phyloP scores from a whole-genome alignment of 2,888 invertebrate species.

The Conistra vaccinii region DNA sequence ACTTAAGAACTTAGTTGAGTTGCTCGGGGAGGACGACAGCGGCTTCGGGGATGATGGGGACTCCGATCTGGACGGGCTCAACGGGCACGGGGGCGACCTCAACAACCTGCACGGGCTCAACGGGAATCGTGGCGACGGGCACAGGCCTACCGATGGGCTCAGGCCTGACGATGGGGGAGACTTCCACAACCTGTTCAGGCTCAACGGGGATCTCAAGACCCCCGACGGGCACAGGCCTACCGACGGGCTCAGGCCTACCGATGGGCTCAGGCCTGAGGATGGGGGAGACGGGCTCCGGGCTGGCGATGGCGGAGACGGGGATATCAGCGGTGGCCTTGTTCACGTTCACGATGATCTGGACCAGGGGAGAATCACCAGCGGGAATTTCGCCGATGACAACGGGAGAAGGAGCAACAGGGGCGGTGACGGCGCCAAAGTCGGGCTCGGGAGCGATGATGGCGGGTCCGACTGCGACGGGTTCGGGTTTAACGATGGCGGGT shows the following conservation, averaged over 20 bases:
- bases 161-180: conserved; percentile 14
- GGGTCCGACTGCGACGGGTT: conserved; percentile 62
- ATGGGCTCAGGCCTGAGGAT: conserved; percentile 13
- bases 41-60: conserved; percentile 62
- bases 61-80: conserved; percentile 64
- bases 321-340: conserved; percentile 57
- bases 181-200: conserved; percentile 48
- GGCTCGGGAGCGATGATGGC: conserved; percentile 58
- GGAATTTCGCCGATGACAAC: conserved; percentile 53
- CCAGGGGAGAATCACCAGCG: conserved; percentile 61
- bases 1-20: conserved; percentile 64
- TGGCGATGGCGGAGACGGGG: conserved; percentile 47
- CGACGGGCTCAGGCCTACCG: conserved; percentile 9
- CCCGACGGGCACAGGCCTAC: not conserved
- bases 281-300: conserved; percentile 30
- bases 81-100: conserved; percentile 56
- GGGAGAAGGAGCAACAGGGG: conserved; percentile 44
- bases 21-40: conserved; percentile 66
- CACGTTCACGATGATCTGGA: conserved; percentile 75
- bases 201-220: not conserved
- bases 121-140: not conserved
- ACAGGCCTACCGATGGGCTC: conserved; percentile 5
- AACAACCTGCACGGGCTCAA: conserved; percentile 32
- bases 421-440: not conserved
- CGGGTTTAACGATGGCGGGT: conserved; percentile 58